These are phyloP conservation scores for Sigmodon hispidus DNA, from an alignment of 2,113 vertebrate species.

Conservation along the genomic window DNA sequence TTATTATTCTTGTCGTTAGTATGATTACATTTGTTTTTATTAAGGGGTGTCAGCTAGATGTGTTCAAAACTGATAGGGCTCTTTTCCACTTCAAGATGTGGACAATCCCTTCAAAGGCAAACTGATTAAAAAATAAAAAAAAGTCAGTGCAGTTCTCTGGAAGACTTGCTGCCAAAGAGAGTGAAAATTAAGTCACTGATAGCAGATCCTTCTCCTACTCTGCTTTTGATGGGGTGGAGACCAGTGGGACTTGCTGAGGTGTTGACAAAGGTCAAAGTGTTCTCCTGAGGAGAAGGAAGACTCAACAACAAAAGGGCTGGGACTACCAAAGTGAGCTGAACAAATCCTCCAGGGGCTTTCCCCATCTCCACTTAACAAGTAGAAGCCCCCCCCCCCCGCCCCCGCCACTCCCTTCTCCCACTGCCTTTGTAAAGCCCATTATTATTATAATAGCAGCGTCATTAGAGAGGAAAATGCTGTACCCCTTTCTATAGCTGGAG, in stretches of 20 bases:
- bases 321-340: conserved; percentile 11
- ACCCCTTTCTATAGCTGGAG: conserved; percentile 16
- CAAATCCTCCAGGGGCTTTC: neutral
- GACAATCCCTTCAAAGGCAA: conserved; percentile 40
- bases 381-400: too few relatives aligned
- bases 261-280: neutral
- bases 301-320: neutral
- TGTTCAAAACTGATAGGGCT: neutral
- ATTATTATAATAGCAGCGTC: conserved; percentile 58
- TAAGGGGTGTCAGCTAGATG: conserved; percentile 6
- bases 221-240: conserved; percentile 29
- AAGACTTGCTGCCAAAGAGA: conserved; percentile 25
- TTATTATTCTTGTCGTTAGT: neutral
- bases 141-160: conserved; percentile 44
- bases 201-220: neutral
- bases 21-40: conserved; percentile 48
- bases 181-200: neutral
- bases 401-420: neutral
- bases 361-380: neutral
- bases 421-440: conserved; percentile 29
- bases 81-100: neutral
- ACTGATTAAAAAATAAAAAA: conserved; percentile 50
- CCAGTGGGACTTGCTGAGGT: neutral
- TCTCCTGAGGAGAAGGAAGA: conserved; percentile 7
- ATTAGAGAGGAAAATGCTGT: conserved; percentile 61